These are phyloP conservation scores for Lydus trimaculatus DNA, from an alignment of 2,888 invertebrate genomes.

Conservation along the genomic window DNA sequence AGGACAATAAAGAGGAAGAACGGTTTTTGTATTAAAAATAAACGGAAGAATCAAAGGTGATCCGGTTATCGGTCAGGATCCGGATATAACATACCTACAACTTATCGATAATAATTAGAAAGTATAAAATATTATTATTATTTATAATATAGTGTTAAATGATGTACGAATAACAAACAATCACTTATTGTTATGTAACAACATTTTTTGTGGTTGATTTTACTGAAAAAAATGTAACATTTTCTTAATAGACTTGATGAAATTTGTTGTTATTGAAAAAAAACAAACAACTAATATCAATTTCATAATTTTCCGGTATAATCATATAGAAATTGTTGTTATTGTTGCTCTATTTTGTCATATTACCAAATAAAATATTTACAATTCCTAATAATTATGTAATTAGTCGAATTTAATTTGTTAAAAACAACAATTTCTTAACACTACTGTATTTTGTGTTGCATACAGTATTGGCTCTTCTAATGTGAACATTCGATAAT, in stretches of 20 bases:
- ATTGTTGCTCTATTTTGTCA: neutral
- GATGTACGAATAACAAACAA: conserved; percentile 4
- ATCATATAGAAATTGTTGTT: neutral
- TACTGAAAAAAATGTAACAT: conserved; percentile 21
- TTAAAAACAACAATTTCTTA: too few relatives aligned
- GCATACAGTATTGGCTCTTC: too few relatives aligned
- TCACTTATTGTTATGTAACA: neutral
- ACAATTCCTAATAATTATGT: too few relatives aligned
- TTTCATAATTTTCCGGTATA: neutral
- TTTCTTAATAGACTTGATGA: neutral
- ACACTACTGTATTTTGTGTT: neutral
- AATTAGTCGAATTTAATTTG: too few relatives aligned
- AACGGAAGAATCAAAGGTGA: neutral
- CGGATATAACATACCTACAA: neutral
- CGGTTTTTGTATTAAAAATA: neutral
- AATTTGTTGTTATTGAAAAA: too few relatives aligned
- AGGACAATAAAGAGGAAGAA: neutral
- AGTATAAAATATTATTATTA: neutral
- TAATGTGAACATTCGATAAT: too few relatives aligned
- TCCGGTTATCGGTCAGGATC: neutral
- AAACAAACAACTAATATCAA: neutral
- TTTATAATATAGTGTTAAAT: neutral
- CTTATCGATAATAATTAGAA: neutral
- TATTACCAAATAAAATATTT: too few relatives aligned
- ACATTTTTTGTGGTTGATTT: conserved; percentile 14